Evolutionary conservation across 2,888 invertebrate genomes (phyloP), one percentile per base, ranked within the genome.

Genomic region (Stomorhina lunata): DNA sequence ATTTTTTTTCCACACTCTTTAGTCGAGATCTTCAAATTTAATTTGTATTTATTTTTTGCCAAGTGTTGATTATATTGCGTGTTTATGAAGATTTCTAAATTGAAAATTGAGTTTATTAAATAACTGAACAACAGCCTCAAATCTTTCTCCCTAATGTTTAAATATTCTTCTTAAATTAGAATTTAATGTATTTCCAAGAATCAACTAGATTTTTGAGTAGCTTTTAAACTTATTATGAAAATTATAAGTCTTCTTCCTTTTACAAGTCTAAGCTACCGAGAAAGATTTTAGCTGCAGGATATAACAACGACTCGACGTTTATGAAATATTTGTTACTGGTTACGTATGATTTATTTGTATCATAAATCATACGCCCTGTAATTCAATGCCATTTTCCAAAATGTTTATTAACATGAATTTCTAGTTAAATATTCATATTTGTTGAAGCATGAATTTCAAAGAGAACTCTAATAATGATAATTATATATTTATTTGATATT

Each of bases 211-310:
- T 45, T 43, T 6, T 6, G 43, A 0, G 7, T 50, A 40, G 65
- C 40, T 63, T 68, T 37, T 63, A 63, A 48, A 48, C 63, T 75
- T 69, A 80, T 80, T 69, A 69, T 27, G 17, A 15, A 40, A 69
- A 75, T 69, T 69, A 69, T n/a, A n/a, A n/a, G 71, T 50, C 48
- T 48, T 50, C 0, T 4, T 27, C 27, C 27, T 29, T 59, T 48
- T n/a, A 27, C 40, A 43, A 15, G 37, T 34, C 1, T n/a, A n/a
- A 10, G 32, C 9, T 32, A 1, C 12, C 5, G 25, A 22, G 20
- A 32, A 59, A 61, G 48, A 10, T 12, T 40, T 25, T 15, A 32
- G n/a, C 20, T 55, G 1, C 9, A 15, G 10, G 12, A 66, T n/a
- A 2, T 43, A 43, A 37, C 34, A 22, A 22, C 12, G 37, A 66